Percentiles rank a stretch among this genome's conserved stretches.
These are phyloP conservation scores for Lasiurus borealis DNA, from an alignment of 2,113 vertebrate species.

Conservation along the genomic window DNA sequence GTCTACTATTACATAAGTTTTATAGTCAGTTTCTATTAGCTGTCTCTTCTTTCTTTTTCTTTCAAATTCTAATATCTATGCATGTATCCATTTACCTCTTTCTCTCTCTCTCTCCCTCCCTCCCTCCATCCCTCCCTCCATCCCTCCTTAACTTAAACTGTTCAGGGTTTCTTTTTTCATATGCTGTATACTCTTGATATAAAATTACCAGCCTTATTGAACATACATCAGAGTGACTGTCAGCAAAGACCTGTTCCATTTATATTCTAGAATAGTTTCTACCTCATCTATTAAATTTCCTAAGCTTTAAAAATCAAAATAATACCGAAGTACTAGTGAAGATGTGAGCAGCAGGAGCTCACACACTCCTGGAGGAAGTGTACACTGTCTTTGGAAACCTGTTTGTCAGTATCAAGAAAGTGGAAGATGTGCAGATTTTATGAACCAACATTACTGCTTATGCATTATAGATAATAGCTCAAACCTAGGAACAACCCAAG, in stretches of 20 bases:
- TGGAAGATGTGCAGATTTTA: neutral
- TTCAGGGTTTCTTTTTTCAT: neutral
- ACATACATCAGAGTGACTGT: neutral
- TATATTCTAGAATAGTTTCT: neutral
- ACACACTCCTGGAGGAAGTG: neutral
- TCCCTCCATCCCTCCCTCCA: neutral
- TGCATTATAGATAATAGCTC: neutral
- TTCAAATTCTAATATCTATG: neutral
- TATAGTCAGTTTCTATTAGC: neutral
- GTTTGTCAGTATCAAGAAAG: neutral
- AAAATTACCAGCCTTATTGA: neutral
- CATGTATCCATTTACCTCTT: neutral
- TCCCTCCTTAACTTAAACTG: neutral
- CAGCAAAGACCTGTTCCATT: neutral
- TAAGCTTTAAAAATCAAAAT: neutral
- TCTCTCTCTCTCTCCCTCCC: too few relatives aligned
- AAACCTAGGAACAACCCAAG: neutral
- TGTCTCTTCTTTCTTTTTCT: neutral
- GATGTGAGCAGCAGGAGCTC: neutral
- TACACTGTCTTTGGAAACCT: neutral
- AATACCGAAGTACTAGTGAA: neutral
- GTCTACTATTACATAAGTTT: neutral
- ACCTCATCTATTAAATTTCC: neutral
- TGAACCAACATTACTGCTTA: neutral
- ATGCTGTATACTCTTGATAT: neutral